Conservation (phyloP, 1,140 invertebrate species). For the Calosoma granatense region DNA sequence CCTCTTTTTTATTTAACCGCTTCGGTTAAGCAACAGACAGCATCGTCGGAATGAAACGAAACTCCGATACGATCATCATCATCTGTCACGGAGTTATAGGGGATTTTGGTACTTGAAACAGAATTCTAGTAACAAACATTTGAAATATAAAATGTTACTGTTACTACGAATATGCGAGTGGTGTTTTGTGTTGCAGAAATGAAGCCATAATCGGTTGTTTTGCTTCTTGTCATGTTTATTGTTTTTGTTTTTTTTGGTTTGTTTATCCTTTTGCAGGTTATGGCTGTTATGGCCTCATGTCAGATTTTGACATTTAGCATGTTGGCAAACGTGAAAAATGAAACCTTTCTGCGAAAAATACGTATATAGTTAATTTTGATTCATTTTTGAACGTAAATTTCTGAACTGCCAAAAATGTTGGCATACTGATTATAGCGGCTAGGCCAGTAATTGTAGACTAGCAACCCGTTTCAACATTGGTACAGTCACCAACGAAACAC, state of each 20-base stretch:
- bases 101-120: no score
- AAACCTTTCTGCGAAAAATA: background rate
- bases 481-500: background rate
- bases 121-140: no score
- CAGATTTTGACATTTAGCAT: background rate
- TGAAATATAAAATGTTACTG: no score
- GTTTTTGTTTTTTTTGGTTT: background rate
- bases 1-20: no score
- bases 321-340: background rate
- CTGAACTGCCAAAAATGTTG: background rate
- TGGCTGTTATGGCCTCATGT: background rate
- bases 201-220: no score
- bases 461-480: background rate
- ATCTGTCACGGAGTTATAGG: no score
- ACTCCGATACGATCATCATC: no score
- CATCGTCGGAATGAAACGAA: no score
- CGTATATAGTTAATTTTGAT: background rate
- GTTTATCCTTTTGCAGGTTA: background rate
- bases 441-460: background rate
- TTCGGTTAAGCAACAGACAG: background rate
- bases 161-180: no score
- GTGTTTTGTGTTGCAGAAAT: no score
- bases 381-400: background rate
- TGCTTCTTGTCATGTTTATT: no score
- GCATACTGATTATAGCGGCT: background rate